phyloP scores from a whole-genome alignment of 2,113 vertebrate species.

The Pachypanchax playfairii region DNA sequence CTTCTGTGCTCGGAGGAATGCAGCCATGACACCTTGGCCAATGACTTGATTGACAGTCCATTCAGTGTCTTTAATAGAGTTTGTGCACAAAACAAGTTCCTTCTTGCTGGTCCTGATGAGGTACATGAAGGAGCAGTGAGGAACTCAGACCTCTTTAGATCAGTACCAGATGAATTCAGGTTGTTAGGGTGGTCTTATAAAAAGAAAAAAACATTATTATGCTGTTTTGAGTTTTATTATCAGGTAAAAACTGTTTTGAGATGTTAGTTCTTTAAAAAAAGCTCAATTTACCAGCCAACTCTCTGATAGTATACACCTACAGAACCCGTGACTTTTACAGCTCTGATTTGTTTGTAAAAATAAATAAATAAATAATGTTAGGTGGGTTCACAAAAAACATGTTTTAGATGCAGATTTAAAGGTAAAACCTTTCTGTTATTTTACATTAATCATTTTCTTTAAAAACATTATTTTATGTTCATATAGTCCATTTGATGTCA shows the following conservation, averaged over 20 bases:
- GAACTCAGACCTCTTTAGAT: slow-evolving; percentile 13
- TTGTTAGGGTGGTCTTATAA: slow-evolving; percentile 5
- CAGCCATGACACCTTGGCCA: slow-evolving; percentile 30
- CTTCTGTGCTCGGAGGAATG: slow-evolving; percentile 21
- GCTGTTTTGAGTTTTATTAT: slow-evolving; percentile 2
- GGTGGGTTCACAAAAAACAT: too few relatives aligned
- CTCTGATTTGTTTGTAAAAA: too few relatives aligned
- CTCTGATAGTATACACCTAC: too few relatives aligned
- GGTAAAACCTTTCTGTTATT: too few relatives aligned
- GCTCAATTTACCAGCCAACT: too few relatives aligned
- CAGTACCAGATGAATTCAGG: slow-evolving; percentile 1
- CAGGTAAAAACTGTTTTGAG: neutral
- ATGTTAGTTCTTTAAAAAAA: neutral
- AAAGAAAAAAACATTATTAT: too few relatives aligned
- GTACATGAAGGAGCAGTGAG: slow-evolving; percentile 18
- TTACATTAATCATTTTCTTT: too few relatives aligned
- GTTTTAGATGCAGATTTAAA: too few relatives aligned
- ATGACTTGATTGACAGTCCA: slow-evolving; percentile 27
- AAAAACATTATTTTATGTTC: too few relatives aligned
- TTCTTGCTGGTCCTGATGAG: slow-evolving; percentile 7
- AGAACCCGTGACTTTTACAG: too few relatives aligned
- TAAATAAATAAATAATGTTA: too few relatives aligned
- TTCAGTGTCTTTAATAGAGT: slow-evolving; percentile 26
- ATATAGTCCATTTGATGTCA: too few relatives aligned
- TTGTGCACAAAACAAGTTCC: slow-evolving; percentile 36